These are phyloP conservation scores for Pseudococcus jackbeardsleyi DNA, from an alignment of 2,888 invertebrate genomes.

Conservation along the genomic window DNA sequence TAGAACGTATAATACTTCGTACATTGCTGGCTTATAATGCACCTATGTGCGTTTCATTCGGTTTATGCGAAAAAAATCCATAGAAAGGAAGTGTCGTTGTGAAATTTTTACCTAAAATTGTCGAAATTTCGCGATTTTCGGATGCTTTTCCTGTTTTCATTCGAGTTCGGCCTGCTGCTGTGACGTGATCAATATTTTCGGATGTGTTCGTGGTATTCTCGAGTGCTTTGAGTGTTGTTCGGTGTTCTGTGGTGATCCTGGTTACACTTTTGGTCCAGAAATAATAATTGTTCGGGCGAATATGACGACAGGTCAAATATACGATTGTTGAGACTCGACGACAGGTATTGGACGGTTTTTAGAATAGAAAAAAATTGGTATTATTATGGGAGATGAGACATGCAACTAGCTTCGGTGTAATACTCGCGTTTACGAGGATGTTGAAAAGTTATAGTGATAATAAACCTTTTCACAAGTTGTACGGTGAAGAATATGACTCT, in stretches of 20 bases:
- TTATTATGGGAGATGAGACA: background rate
- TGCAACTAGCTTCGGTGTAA: background rate
- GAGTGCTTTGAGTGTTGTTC: background rate
- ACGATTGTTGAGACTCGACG: background rate
- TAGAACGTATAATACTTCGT: background rate
- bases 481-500: background rate
- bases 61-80: background rate
- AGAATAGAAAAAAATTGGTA: background rate
- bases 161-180: background rate
- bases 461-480: conserved; percentile 29
- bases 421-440: conserved; percentile 11
- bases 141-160: background rate
- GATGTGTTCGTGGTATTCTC: background rate
- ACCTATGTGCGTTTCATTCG: background rate
- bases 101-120: too few relatives aligned
- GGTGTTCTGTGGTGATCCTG: background rate
- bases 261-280: too few relatives aligned
- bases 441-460: conserved; percentile 25
- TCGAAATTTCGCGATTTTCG: background rate
- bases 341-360: background rate
- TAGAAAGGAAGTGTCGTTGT: background rate
- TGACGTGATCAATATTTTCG: background rate
- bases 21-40: background rate
- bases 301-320: background rate
- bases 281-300: background rate